Evolutionary conservation across 2,113 vertebrate genomes (phyloP), one percentile per base, ranked within the genome.

Genomic region (Lagenorhynchus albirostris): DNA sequence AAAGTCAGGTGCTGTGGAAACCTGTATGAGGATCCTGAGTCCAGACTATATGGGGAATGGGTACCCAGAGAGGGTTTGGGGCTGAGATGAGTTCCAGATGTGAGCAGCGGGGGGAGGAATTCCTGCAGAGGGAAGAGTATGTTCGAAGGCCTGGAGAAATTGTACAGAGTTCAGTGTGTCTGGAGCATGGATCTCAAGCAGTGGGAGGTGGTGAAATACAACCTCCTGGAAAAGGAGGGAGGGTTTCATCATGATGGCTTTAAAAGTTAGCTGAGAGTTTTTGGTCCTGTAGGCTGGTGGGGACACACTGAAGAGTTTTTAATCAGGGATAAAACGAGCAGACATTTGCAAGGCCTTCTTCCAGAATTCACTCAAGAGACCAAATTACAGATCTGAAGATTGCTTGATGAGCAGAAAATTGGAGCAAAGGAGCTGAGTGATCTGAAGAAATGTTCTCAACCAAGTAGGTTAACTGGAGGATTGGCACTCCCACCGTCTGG

Each of bases 401-500:
- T 85, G 15, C 81, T 60, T 41, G 65, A 77, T 77, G 79, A 63
- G 47, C 25, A 60, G 79, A 89, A 77, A 62, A 80, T 73, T 63
- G 80, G 81, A 77, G 53, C 33, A 23, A 38, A 89, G 68, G 29
- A 70, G 55, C n/a, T 17, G 70, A 58, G 76, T 2, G 41, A 68
- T 50, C 10, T 23, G 47, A 55, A 50, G 71, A 18, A 47, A 36
- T 0, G 2, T 26, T 70, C 31, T 68, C 23, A 2, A 3, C 38
- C 55, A 23, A 18, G 41, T 3, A 0, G 3, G 18, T 1, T 3
- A 70, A 58, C 38, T n/a, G 47, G 79, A 11, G 1, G 10, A 1
- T 1, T 2, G 3, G 3, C 0, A 0, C 14, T 20, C 21, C 62
- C 10, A 6, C 6, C 0, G 2, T 47, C 11, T 6, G 13, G 29